Conservation (phyloP, 2,888 invertebrate genomes). For the Cantharis rustica region DNA sequence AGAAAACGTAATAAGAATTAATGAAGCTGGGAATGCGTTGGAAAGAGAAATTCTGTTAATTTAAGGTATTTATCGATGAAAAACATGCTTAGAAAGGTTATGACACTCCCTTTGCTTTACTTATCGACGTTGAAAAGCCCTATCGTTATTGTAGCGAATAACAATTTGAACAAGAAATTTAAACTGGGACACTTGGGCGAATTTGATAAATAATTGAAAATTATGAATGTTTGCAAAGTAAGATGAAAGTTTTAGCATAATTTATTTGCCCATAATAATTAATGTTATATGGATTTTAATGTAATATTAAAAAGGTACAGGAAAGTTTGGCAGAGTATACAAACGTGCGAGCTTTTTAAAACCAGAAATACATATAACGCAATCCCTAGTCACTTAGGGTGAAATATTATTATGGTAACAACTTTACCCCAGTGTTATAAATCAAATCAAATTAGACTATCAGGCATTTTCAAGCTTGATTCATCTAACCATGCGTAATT, state of each 20-base stretch:
- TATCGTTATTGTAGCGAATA: not conserved
- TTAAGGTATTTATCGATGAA: not conserved
- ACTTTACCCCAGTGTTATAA: slow-evolving; percentile 10
- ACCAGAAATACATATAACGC: not conserved
- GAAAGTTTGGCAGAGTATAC: not conserved
- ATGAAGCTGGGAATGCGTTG: not conserved
- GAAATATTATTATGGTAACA: slow-evolving; percentile 11
- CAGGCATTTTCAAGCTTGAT: slow-evolving; percentile 22
- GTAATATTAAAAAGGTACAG: not conserved
- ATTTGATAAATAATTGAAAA: not conserved
- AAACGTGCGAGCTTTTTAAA: not conserved
- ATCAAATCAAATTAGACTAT: slow-evolving; percentile 25
- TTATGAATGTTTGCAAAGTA: not conserved
- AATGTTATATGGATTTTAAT: not conserved
- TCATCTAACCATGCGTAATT: slow-evolving; percentile 27
- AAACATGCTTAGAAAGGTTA: not conserved
- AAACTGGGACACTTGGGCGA: not conserved
- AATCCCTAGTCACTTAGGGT: slow-evolving; percentile 4
- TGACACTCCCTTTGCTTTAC: not conserved
- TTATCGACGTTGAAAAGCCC: not conserved
- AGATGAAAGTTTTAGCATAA: not conserved
- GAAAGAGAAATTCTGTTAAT: not conserved
- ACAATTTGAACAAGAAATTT: not conserved
- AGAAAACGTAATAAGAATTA: not conserved
- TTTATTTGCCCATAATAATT: not conserved